Base-by-base conservation (phyloP, 2,797 vertebrate species). In the Lates japonicus region DNA sequence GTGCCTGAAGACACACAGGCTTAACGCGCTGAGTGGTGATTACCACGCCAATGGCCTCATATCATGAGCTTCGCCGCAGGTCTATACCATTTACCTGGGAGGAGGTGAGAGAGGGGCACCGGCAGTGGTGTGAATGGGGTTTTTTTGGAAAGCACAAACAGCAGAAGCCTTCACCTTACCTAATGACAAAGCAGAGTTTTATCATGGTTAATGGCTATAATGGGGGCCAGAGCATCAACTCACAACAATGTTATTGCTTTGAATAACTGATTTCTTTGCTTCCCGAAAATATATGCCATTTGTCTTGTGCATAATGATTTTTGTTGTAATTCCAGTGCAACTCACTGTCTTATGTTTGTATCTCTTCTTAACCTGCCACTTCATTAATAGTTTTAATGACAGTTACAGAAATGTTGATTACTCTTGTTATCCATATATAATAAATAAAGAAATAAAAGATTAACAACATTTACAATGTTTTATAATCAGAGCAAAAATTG, bases 11-110 rank as follows among this genome's bases (percentile, higher is more conserved):
- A 99, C 94, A 0, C 95, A 94, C 48, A 99, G 93, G 14, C 92
- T n/a, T 92, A 41, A 99, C 96, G 22, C 94, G 95, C 35, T 97
- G 97, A 4, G 97, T 97, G 7, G 97, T 98, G 78, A 99, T 95
- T 69, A 99, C 96, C 41, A 98, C 96, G n/a, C 96, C 96, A 58
- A 98, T 97, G 1, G 97, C 97, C 93, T 99, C 97, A n/a, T n/a
- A 76, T 99, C 97, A 1, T 98, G 97, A 4, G 97, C 98, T 70
- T 97, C 97, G 97, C 75, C 97, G 95, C 88, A 99, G 94, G 89
- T 99, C 97, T 76, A 98, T 98, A 25, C 96, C 96, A 1, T 99
- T 98, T 61, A 99, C 98, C 98, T 99, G 64, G 37, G 37, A 37
- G 60, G 42, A 29, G 35, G 39, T 6, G 33, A 62, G n/a, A 9